Conservation (phyloP, 1,140 invertebrate species). For the Tetragnatha versicolor region DNA sequence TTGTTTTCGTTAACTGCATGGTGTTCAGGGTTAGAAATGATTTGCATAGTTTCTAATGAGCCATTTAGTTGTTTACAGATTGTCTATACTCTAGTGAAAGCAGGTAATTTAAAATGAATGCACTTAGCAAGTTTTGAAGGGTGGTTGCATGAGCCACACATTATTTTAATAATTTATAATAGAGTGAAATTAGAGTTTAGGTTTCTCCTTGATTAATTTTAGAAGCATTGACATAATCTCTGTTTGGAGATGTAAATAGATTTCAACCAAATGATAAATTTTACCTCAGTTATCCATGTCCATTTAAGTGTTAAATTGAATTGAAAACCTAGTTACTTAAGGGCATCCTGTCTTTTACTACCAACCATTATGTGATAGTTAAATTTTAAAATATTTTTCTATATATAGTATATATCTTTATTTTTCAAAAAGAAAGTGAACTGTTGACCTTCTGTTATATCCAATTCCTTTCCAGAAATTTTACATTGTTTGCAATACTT, state of each 20-base stretch:
- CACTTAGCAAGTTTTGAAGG: constrained; percentile 9
- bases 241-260: constrained; percentile 6
- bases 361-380: too few relatives aligned
- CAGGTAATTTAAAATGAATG: constrained; percentile 4
- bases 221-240: constrained; percentile 20
- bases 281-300: constrained; percentile 1
- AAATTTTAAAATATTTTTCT: constrained; percentile 15
- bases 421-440: background rate
- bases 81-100: background rate
- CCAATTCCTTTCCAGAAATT: background rate
- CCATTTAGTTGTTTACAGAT: background rate
- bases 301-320: constrained; percentile 18
- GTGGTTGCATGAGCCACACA: background rate
- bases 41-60: constrained; percentile 1
- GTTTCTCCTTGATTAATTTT: constrained; percentile 3
- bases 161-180: constrained; percentile 1
- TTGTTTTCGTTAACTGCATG: background rate
- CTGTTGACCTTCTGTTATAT: background rate
- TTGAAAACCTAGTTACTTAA: too few relatives aligned
- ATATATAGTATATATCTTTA: background rate
- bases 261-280: background rate
- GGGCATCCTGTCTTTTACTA: too few relatives aligned
- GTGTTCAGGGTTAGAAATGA: background rate
- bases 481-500: background rate
- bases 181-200: background rate